Conservation (phyloP, 2,113 vertebrate genomes). For the Lophotis ruficrista region DNA sequence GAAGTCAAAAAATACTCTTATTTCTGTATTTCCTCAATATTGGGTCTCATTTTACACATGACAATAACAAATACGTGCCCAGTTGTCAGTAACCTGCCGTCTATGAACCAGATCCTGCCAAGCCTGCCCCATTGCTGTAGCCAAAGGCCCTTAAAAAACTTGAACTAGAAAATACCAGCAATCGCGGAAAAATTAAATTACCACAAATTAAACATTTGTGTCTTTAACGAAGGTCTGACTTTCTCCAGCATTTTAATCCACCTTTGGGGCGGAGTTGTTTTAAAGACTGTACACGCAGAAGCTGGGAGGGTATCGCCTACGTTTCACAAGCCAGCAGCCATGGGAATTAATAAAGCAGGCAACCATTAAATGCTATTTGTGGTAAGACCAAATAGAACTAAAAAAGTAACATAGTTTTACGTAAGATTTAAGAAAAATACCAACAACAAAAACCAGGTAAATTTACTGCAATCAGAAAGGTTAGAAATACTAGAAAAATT, state of each 20-base stretch:
- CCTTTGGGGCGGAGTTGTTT: neutral
- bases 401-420: neutral
- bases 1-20: neutral
- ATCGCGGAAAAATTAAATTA: neutral
- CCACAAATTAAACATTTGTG: neutral
- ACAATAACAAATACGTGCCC: neutral
- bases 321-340: neutral
- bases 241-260: neutral
- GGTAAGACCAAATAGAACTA: neutral
- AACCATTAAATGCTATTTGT: neutral
- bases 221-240: neutral
- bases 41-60: neutral
- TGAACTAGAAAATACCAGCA: neutral
- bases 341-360: neutral
- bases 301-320: neutral
- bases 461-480: neutral
- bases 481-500: neutral
- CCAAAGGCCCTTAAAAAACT: neutral
- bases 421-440: neutral
- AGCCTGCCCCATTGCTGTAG: neutral
- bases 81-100: neutral
- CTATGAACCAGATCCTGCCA: neutral
- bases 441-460: neutral
- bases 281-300: neutral
- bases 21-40: neutral